Evolutionary conservation across 2,888 invertebrate genomes (phyloP).

Genomic region (Drosophila antonietae): DNA sequence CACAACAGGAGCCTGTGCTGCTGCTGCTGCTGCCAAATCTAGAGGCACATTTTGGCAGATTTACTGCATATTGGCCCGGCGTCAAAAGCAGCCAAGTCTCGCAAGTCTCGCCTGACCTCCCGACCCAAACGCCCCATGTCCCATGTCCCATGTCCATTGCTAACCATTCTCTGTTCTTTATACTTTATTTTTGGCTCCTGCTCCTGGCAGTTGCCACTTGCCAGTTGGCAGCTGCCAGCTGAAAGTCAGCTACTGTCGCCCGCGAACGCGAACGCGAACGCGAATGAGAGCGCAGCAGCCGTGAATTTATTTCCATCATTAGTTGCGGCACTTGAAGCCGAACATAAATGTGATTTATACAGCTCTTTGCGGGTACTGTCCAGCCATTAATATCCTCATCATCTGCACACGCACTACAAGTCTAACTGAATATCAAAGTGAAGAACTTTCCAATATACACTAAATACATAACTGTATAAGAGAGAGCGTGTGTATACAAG

Average conservation of each 20-base stretch:
- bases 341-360: conserved; percentile 76
- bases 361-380: conserved; percentile 52
- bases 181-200: conserved; percentile 33
- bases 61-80: conserved; percentile 85
- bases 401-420: conserved; percentile 42
- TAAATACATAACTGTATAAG: not conserved
- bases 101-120: conserved; percentile 44
- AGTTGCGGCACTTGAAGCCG: conserved; percentile 79
- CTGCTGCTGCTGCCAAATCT: conserved; percentile 65
- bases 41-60: conserved; percentile 83
- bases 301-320: conserved; percentile 83
- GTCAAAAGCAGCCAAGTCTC: conserved; percentile 82
- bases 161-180: conserved; percentile 19
- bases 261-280: conserved; percentile 12
- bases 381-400: conserved; percentile 26
- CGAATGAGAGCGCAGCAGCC: conserved; percentile 34
- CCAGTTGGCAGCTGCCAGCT: conserved; percentile 31
- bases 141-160: not conserved
- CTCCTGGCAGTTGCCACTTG: conserved; percentile 62
- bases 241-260: conserved; percentile 62
- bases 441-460: conserved; percentile 10
- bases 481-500: not conserved
- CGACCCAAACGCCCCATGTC: conserved; percentile 11
- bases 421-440: conserved; percentile 44
- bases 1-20: conserved; percentile 13